Evolutionary conservation across 1,140 invertebrate genomes (phyloP).

Genomic region (Procambarus virginalis): DNA sequence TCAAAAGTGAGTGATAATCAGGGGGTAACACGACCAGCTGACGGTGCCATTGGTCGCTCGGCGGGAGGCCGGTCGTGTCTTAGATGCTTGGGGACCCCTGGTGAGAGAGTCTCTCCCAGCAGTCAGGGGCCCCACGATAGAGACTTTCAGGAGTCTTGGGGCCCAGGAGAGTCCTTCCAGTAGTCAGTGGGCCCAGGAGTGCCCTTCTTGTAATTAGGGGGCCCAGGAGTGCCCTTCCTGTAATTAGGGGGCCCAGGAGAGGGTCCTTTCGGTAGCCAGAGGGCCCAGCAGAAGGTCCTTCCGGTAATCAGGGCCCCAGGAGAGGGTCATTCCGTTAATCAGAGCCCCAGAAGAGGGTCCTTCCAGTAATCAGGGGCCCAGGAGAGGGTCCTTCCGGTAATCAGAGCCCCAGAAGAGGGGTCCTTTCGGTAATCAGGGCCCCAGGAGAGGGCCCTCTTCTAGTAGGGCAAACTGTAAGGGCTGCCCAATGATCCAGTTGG

Average conservation of each 20-base stretch:
- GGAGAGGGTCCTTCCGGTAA: no score
- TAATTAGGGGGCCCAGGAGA: neutral
- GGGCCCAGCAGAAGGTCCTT: neutral
- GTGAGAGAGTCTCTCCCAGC: neutral
- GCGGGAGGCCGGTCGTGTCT: neutral
- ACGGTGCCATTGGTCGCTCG: constrained; percentile 15
- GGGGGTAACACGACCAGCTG: constrained; percentile 20
- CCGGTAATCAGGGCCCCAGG: neutral
- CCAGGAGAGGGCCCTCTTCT: neutral
- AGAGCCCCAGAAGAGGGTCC: neutral
- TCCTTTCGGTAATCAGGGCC: neutral
- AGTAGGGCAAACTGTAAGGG: no score
- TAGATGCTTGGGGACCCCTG: neutral
- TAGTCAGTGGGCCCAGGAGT: no score
- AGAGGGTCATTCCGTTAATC: no score
- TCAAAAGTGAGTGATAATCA: constrained; percentile 38
- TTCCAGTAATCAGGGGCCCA: no score
- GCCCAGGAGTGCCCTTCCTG: neutral
- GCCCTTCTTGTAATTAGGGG: no score
- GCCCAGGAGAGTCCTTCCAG: neutral
- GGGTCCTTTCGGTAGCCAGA: neutral
- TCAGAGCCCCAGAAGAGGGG: neutral
- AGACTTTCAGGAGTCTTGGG: neutral
- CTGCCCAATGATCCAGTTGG: no score
- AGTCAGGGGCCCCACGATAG: neutral